Percentiles rank a stretch among this genome's conserved stretches.
These are phyloP conservation scores for Tapirus indicus DNA, from an alignment of 2,797 vertebrate genomes.

Conservation along the genomic window DNA sequence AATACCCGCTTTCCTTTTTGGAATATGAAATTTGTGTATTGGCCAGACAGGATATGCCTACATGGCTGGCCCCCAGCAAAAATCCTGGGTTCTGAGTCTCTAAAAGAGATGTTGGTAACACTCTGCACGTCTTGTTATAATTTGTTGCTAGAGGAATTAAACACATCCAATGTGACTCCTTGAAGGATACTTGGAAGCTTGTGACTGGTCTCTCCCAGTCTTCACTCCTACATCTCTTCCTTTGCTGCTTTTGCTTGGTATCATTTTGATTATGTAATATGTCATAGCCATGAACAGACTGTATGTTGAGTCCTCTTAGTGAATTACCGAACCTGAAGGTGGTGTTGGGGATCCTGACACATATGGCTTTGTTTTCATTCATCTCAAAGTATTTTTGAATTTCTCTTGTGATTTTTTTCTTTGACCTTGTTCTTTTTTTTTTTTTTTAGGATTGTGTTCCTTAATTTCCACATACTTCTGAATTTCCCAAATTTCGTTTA, in stretches of 20 bases:
- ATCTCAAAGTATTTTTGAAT: not conserved
- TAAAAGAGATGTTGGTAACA: not conserved
- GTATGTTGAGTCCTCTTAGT: not conserved
- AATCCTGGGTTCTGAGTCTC: not conserved
- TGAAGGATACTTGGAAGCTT: not conserved
- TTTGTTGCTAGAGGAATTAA: not conserved
- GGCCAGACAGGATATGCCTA: not conserved
- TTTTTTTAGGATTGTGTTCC: constrained; percentile 1
- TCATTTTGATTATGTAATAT: not conserved
- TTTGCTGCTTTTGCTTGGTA: not conserved
- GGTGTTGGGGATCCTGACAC: not conserved
- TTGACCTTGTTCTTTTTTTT: not conserved
- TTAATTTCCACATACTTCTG: not conserved
- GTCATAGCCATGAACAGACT: not conserved
- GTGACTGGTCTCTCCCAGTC: not conserved
- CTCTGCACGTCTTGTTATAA: not conserved
- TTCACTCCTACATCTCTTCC: not conserved
- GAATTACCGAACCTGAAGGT: not conserved
- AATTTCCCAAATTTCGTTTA: not conserved
- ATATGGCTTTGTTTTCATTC: not conserved
- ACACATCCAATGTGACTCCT: not conserved
- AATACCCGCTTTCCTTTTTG: not conserved
- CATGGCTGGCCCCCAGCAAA: not conserved
- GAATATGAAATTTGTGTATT: not conserved
- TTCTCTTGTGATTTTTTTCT: not conserved